Evolutionary conservation across 64 coral and sea anemone genomes (phyloP).

Genomic region (Catalaphyllia jardinei): DNA sequence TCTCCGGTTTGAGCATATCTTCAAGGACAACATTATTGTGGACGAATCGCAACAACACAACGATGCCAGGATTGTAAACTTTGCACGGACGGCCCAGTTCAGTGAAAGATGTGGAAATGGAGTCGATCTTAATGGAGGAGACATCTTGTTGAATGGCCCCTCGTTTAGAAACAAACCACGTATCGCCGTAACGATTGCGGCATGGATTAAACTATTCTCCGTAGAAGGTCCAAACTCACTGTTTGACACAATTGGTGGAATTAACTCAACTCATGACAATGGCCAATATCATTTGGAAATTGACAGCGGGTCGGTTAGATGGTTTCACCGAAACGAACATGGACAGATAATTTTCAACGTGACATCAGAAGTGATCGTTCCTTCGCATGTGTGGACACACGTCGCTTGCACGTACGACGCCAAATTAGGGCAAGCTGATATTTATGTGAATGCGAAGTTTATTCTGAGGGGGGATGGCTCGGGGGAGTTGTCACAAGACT

Average conservation of each 20-base stretch:
- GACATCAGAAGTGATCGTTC: conserved; percentile 72
- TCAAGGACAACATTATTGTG: conserved; percentile 67
- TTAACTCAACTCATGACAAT: conserved; percentile 70
- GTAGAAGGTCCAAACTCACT: conserved; percentile 70
- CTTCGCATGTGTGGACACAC: conserved; percentile 81
- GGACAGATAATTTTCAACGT: conserved; percentile 83
- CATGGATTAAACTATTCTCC: conserved; percentile 83
- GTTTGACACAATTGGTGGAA: conserved; percentile 93
- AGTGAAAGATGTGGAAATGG: conserved; percentile 93
- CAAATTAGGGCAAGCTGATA: conserved; percentile 61
- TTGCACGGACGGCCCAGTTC: conserved; percentile 79
- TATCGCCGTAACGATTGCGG: conserved; percentile 83
- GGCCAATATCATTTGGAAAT: conserved; percentile 88
- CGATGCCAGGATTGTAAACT: conserved; percentile 85
- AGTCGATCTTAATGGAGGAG: conserved; percentile 85
- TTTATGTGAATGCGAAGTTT: conserved; percentile 96
- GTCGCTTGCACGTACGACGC: conserved; percentile 80
- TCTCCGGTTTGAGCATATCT: conserved; percentile 88
- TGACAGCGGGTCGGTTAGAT: conserved; percentile 77
- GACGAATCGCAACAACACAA: conserved; percentile 83
- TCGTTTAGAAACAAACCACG: conserved; percentile 76
- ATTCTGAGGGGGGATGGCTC: conserved; percentile 76
- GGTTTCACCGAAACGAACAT: conserved; percentile 88
- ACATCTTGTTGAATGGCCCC: conserved; percentile 83
- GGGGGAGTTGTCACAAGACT: conserved; percentile 95